A percentile compares a stretch with the other conserved stretches of the same genome.
Evolutionary conservation across 1,140 invertebrate genomes (phyloP).

Genomic region (Grapholita molesta): DNA sequence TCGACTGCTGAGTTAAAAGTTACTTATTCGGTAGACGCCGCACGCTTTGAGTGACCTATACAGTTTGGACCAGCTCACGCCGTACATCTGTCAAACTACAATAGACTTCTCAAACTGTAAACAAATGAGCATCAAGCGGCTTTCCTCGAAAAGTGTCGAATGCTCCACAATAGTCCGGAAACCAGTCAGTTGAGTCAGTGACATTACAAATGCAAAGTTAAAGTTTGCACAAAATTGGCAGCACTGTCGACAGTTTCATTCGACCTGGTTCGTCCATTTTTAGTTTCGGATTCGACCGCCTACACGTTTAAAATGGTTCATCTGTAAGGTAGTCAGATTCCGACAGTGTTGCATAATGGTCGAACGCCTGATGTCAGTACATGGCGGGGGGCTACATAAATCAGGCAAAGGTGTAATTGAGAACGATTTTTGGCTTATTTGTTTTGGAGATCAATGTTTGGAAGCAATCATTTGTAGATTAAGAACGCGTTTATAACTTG

Average conservation of each 20-base stretch:
- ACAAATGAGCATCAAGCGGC: conserved; percentile 10
- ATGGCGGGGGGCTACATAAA: conserved; percentile 10
- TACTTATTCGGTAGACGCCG: neutral
- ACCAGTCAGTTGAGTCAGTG: neutral
- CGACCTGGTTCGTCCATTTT: neutral
- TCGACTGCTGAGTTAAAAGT: neutral
- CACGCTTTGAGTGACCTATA: neutral
- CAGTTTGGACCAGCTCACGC: neutral
- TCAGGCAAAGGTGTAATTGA: conserved; percentile 16
- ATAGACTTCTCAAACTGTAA: neutral
- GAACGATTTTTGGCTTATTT: neutral
- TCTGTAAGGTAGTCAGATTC: neutral
- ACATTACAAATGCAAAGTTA: conserved; percentile 1
- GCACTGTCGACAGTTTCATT: neutral
- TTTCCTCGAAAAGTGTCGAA: conserved; percentile 13
- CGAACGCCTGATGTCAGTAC: neutral
- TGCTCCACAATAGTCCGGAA: conserved; percentile 7
- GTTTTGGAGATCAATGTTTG: neutral
- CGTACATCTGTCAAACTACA: conserved; percentile 7
- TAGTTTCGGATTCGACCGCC: neutral
- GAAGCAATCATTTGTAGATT: neutral
- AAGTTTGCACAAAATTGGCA: neutral
- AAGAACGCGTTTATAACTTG: neutral
- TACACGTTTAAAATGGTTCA: neutral
- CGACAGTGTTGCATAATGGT: conserved; percentile 7